phyloP scores from a whole-genome alignment of 2,888 invertebrate genomes.

The Caenorhabditis afra region DNA sequence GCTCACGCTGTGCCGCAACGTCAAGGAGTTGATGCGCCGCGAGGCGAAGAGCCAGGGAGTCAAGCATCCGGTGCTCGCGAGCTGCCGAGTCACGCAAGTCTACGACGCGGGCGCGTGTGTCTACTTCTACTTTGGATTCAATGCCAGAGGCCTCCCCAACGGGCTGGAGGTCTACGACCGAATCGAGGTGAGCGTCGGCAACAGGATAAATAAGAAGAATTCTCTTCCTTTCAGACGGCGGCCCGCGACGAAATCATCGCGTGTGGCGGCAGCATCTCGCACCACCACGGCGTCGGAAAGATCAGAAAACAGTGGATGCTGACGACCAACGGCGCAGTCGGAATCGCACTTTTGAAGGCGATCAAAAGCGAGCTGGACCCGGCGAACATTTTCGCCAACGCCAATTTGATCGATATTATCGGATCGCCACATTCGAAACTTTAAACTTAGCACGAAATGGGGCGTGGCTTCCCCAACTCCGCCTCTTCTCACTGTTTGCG shows the following conservation, averaged over 20 bases:
- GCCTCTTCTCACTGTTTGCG: no score
- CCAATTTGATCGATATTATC: conserved; percentile 85
- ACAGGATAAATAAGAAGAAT: no score
- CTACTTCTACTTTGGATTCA: conserved; percentile 94
- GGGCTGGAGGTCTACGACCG: conserved; percentile 89
- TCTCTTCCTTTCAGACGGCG: conserved; percentile 83
- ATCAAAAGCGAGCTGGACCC: conserved; percentile 93
- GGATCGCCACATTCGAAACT: conserved; percentile 65
- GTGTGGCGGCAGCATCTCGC: conserved; percentile 92
- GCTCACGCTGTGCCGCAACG: conserved; percentile 88
- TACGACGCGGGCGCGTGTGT: conserved; percentile 97
- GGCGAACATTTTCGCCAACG: conserved; percentile 92
- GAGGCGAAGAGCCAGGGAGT: conserved; percentile 83
- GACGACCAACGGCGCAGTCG: conserved; percentile 89
- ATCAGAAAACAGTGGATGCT: conserved; percentile 90
- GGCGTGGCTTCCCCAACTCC: no score
- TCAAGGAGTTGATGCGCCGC: conserved; percentile 87
- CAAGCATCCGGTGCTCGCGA: conserved; percentile 82
- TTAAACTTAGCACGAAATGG: no score
- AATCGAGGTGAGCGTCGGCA: conserved; percentile 88
- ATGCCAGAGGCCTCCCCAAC: conserved; percentile 84
- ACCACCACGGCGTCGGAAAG: conserved; percentile 92
- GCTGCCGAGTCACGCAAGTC: conserved; percentile 90
- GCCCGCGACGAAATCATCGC: conserved; percentile 94
- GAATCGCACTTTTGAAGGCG: conserved; percentile 87